Evolutionary conservation across 2,888 invertebrate genomes (phyloP).

Genomic region (Pasiphila rectangulata): DNA sequence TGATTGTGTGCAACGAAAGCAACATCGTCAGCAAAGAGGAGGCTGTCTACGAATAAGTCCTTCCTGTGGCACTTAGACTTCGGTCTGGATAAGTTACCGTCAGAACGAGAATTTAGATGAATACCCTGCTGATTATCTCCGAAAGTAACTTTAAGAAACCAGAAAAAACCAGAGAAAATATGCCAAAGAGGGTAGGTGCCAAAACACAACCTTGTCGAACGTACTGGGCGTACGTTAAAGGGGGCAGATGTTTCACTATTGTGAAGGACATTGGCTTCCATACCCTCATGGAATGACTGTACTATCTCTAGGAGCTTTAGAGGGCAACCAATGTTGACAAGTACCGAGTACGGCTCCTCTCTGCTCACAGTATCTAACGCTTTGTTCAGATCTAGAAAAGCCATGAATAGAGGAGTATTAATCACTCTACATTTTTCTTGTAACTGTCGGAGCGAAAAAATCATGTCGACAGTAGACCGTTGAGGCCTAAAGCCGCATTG

Average conservation of each 20-base stretch:
- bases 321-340: too few relatives aligned
- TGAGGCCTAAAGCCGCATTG: too few relatives aligned
- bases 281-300: not conserved
- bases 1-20: not conserved
- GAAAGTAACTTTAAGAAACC: not conserved
- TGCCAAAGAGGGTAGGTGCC: not conserved
- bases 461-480: too few relatives aligned
- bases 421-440: not conserved
- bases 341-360: too few relatives aligned
- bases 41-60: not conserved
- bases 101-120: not conserved
- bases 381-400: too few relatives aligned
- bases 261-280: not conserved
- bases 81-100: not conserved
- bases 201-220: not conserved
- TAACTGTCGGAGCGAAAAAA: not conserved
- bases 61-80: not conserved
- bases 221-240: not conserved
- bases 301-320: not conserved
- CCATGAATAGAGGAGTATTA: too few relatives aligned
- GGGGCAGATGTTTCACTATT: not conserved
- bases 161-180: slow-evolving; percentile 1
- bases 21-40: not conserved
- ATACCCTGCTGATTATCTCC: too few relatives aligned
- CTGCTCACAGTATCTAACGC: too few relatives aligned